phyloP scores from a whole-genome alignment of 53 echinoderm and acorn worm species.

The Henricia sp. region DNA sequence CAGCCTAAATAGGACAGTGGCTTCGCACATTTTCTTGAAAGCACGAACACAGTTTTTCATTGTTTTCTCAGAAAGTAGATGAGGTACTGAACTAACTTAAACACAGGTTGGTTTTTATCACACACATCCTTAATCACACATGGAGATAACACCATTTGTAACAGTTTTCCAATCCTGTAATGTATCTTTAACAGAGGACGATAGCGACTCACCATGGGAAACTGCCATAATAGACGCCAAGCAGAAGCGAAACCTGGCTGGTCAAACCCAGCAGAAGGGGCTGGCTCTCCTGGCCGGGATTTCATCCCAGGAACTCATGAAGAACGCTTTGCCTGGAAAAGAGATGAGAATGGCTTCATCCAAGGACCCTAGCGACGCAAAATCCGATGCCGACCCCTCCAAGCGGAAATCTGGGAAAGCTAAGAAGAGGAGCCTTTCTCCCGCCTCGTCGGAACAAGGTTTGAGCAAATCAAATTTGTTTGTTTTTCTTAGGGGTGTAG shows the following conservation, averaged over 20 bases:
- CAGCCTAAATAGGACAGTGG: too few species aligned
- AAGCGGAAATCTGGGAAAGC: constrained; percentile 46
- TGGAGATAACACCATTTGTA: too few species aligned
- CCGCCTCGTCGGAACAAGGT: constrained; percentile 38
- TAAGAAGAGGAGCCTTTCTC: constrained; percentile 48
- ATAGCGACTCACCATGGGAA: constrained; percentile 82
- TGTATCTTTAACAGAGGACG: constrained; percentile 82
- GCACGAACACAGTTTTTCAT: too few species aligned
- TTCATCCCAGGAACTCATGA: constrained; percentile 72
- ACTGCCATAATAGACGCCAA: constrained; percentile 51
- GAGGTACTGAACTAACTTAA: too few species aligned
- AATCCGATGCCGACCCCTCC: neutral
- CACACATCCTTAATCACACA: too few species aligned
- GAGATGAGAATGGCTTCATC: neutral
- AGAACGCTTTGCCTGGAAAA: constrained; percentile 44
- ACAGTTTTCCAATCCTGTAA: too few species aligned
- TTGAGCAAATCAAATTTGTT: neutral
- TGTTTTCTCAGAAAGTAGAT: too few species aligned
- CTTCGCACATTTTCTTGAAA: too few species aligned
- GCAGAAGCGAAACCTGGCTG: constrained; percentile 36
- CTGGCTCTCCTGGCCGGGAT: constrained; percentile 83
- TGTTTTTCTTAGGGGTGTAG: neutral
- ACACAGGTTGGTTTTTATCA: too few species aligned
- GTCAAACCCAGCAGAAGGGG: constrained; percentile 71
- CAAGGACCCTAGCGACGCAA: constrained; percentile 7